Conservation (phyloP, 2,888 invertebrate genomes). For the Microplitis deprimator region DNA sequence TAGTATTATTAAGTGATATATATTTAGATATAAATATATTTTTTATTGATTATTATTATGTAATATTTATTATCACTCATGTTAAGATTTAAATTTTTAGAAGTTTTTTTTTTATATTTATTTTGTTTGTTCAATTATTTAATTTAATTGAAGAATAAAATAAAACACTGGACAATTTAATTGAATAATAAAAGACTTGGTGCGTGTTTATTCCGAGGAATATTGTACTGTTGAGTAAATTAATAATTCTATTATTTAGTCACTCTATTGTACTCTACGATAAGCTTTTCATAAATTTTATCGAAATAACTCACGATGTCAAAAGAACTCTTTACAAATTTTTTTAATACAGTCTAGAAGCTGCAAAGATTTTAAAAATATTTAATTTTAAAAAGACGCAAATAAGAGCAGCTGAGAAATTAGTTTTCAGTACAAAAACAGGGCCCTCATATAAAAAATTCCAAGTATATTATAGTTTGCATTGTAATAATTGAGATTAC, state of each 20-base stretch:
- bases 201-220: not conserved
- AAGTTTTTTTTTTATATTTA: conserved; percentile 22
- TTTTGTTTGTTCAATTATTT: not conserved
- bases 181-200: conserved; percentile 17
- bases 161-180: conserved; percentile 2
- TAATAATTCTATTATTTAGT: not conserved
- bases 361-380: too few species aligned
- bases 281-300: conserved; percentile 19
- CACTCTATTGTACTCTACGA: not conserved
- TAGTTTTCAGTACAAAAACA: too few species aligned
- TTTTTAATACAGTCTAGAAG: too few species aligned
- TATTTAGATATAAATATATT: not conserved
- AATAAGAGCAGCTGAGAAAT: too few species aligned
- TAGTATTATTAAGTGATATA: conserved; percentile 5
- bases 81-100: not conserved
- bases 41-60: not conserved
- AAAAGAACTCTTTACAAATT: too few species aligned
- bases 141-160: not conserved
- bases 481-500: too few species aligned
- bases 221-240: not conserved
- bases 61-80: conserved; percentile 4
- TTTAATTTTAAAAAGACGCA: too few species aligned
- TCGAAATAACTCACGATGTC: not conserved
- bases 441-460: too few species aligned
- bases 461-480: too few species aligned